A percentile compares a stretch with the other conserved stretches of the same genome.
These are phyloP conservation scores for Manis javanica DNA, from an alignment of 2,797 vertebrate genomes.

Conservation along the genomic window DNA sequence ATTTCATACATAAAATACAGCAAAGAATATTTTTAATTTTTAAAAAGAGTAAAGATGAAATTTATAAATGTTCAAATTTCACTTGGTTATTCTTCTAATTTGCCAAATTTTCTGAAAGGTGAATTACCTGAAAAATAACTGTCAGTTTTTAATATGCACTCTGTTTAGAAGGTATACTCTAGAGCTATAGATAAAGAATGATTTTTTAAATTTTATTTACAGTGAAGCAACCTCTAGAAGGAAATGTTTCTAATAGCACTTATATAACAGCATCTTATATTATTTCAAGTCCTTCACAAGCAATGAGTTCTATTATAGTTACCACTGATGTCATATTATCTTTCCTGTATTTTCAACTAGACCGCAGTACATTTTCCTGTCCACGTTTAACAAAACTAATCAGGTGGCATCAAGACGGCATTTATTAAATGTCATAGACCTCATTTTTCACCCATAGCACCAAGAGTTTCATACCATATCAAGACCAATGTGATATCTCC, in stretches of 20 bases:
- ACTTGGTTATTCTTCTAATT: background rate
- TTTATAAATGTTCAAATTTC: background rate
- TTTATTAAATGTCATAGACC: conserved; percentile 60
- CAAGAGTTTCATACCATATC: background rate
- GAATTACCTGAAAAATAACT: background rate
- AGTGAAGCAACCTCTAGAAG: background rate
- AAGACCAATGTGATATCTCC: background rate
- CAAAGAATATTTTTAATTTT: background rate
- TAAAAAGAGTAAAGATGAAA: background rate
- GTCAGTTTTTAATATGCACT: background rate
- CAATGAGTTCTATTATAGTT: background rate
- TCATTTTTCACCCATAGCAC: conserved; percentile 38
- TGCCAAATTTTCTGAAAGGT: background rate
- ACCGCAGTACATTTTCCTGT: background rate
- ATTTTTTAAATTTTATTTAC: background rate
- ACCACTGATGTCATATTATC: background rate
- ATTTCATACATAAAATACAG: background rate
- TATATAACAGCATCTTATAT: background rate
- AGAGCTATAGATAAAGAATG: background rate
- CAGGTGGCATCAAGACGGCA: conserved; percentile 35
- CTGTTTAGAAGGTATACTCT: background rate
- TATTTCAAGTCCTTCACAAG: background rate
- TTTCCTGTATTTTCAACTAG: conserved; percentile 17
- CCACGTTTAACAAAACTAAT: conserved; percentile 20
- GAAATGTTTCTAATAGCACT: background rate